phyloP scores from a whole-genome alignment of 1,140 invertebrate species.

The Drosophila eugracilis region DNA sequence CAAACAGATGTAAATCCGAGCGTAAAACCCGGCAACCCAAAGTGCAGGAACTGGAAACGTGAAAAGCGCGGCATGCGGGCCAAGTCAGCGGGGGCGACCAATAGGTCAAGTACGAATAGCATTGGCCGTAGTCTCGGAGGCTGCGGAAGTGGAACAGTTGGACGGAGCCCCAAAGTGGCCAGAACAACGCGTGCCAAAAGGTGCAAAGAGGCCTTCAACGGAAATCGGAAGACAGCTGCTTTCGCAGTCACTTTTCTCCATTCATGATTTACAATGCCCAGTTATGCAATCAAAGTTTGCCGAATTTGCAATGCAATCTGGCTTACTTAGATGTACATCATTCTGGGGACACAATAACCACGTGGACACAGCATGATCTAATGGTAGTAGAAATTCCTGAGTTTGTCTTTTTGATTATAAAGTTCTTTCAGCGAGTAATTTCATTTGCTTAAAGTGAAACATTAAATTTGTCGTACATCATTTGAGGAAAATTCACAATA shows the following conservation, averaged over 20 bases:
- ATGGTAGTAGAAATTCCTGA: slow-evolving; percentile 7
- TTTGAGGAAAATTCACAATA: too few relatives aligned
- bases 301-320: slow-evolving; percentile 21
- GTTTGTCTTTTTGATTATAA: slow-evolving; percentile 5
- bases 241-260: slow-evolving; percentile 5
- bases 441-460: too few relatives aligned
- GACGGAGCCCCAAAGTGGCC: slow-evolving; percentile 36
- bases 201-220: slow-evolving; percentile 41
- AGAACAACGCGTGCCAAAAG: slow-evolving; percentile 73
- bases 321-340: not conserved
- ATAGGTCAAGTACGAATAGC: slow-evolving; percentile 62
- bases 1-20: slow-evolving; percentile 80
- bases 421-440: too few relatives aligned
- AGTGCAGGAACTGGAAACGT: slow-evolving; percentile 51
- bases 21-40: slow-evolving; percentile 70
- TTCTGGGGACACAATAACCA: not conserved
- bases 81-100: slow-evolving; percentile 62
- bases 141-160: slow-evolving; percentile 60
- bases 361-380: slow-evolving; percentile 32
- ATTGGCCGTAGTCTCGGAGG: slow-evolving; percentile 34
- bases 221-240: slow-evolving; percentile 60
- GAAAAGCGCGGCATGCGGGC: slow-evolving; percentile 71
- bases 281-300: slow-evolving; percentile 65
- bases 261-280: slow-evolving; percentile 17
- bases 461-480: too few relatives aligned